A percentile compares a stretch with the other conserved stretches of the same genome.
phyloP scores from a whole-genome alignment of 2,888 invertebrate species.

The Acanthosoma haemorrhoidale region DNA sequence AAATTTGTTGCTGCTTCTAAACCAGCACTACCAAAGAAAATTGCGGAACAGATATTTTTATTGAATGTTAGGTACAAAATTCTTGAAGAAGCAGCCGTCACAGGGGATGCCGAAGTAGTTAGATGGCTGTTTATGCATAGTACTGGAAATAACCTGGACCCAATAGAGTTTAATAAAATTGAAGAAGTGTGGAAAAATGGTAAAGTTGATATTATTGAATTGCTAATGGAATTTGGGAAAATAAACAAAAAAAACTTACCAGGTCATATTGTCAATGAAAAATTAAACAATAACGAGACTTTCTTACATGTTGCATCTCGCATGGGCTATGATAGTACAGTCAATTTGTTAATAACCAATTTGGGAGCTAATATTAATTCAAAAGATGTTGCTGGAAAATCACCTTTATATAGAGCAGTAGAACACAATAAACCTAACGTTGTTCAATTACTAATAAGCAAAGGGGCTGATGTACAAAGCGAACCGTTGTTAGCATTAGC shows the following conservation, averaged over 20 bases:
- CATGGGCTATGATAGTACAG: neutral
- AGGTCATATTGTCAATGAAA: neutral
- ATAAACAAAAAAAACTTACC: neutral
- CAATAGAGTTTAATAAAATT: neutral
- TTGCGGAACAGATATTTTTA: neutral
- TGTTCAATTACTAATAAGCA: neutral
- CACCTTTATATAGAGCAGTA: slow-evolving; percentile 8
- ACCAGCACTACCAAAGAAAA: neutral
- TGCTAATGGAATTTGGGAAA: neutral
- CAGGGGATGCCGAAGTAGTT: neutral
- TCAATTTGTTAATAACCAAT: neutral
- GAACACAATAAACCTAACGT: neutral
- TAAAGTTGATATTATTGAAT: neutral
- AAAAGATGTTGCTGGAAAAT: neutral
- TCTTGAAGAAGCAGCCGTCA: neutral
- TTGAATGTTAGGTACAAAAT: slow-evolving; percentile 10
- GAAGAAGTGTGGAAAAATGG: neutral
- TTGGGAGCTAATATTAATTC: neutral
- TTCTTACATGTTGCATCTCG: slow-evolving; percentile 7
- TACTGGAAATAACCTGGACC: neutral
- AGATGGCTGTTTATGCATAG: neutral
- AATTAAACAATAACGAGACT: neutral
- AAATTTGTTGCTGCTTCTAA: neutral
- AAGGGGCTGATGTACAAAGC: neutral
- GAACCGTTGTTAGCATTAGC: neutral